These are phyloP conservation scores for Hedychridium roseum DNA, from an alignment of 2,888 invertebrate genomes.

Conservation along the genomic window DNA sequence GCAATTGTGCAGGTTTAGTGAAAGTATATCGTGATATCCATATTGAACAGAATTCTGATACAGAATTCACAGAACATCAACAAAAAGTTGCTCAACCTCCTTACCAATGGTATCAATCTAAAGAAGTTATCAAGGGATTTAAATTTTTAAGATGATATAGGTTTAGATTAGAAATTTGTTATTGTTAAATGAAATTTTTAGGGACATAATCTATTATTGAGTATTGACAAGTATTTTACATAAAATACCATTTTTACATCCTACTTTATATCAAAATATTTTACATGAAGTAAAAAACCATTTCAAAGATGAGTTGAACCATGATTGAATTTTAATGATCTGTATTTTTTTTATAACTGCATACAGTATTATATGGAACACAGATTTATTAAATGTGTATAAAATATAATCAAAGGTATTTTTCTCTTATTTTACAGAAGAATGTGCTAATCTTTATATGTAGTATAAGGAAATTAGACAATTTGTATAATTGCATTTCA, in stretches of 20 bases:
- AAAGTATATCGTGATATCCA: constrained; percentile 7
- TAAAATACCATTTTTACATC: too few species aligned
- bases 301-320: too few species aligned
- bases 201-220: too few species aligned
- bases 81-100: constrained; percentile 18
- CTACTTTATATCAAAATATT: too few species aligned
- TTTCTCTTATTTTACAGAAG: neutral
- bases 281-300: too few species aligned
- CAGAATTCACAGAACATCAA: constrained; percentile 16
- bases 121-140: constrained; percentile 57
- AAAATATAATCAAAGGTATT: neutral
- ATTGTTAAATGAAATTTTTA: constrained; percentile 2
- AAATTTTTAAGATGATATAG: constrained; percentile 50
- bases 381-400: neutral
- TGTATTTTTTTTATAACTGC: constrained; percentile 3
- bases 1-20: constrained; percentile 39
- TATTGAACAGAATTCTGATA: constrained; percentile 18
- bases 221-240: constrained; percentile 3
- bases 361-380: constrained; percentile 3
- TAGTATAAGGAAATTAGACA: too few species aligned
- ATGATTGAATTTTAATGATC: constrained; percentile 4
- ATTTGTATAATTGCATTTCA: too few species aligned
- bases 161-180: constrained; percentile 4
- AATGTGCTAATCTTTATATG: neutral
- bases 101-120: constrained; percentile 59